A percentile compares a stretch with the other conserved stretches of the same genome.
Conservation (phyloP, 92 coral and sea anemone species). For the Porites divaricata region DNA sequence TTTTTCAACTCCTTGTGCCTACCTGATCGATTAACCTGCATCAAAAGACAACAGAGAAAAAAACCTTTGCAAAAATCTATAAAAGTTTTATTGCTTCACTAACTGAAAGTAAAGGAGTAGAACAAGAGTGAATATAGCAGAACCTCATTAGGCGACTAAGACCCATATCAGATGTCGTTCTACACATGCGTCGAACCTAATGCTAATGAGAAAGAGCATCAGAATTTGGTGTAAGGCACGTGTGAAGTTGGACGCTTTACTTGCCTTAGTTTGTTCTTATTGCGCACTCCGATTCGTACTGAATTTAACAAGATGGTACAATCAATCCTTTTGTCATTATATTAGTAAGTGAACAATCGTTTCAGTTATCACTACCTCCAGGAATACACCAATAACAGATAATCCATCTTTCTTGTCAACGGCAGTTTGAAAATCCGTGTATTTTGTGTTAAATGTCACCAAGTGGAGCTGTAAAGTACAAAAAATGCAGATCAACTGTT, state of each 20-base stretch:
- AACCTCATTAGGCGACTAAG: too few species aligned
- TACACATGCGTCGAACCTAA: too few species aligned
- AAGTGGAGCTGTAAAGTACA: constrained; percentile 69
- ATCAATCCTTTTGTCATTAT: background rate
- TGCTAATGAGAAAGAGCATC: too few species aligned
- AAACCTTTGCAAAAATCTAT: too few species aligned
- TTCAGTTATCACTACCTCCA: constrained; percentile 3
- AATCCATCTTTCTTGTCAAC: constrained; percentile 81
- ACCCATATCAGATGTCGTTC: too few species aligned
- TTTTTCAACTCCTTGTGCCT: background rate
- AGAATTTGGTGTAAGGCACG: too few species aligned
- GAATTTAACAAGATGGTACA: background rate
- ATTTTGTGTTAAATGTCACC: constrained; percentile 82
- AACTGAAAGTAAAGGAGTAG: too few species aligned
- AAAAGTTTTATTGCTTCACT: too few species aligned
- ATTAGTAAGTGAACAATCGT: background rate
- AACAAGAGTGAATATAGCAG: too few species aligned
- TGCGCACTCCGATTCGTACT: background rate
- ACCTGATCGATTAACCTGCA: background rate
- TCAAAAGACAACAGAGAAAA: background rate
- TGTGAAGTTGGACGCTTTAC: too few species aligned
- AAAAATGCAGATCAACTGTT: too few species aligned
- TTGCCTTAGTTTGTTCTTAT: too few species aligned
- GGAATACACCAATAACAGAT: constrained; percentile 72
- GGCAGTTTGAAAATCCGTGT: constrained; percentile 60